Evolutionary conservation across 2,797 vertebrate genomes (phyloP), one percentile per base, ranked within the genome.

Genomic region (Harpagifer antarcticus): DNA sequence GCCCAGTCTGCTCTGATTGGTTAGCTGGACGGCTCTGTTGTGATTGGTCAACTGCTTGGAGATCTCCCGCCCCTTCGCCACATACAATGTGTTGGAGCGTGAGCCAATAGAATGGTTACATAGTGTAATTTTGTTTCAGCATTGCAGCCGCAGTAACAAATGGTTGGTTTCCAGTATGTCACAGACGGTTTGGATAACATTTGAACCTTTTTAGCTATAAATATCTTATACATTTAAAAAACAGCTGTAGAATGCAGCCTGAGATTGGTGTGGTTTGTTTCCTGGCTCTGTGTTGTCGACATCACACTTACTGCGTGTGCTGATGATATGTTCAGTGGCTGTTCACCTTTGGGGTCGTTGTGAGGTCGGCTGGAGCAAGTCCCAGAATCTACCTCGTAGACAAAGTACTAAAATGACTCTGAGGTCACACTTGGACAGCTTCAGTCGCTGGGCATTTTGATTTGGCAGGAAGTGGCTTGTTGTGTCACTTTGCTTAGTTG

Each of bases 371-470:
- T 68, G 68, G 33, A 74, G 33, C 14, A n/a, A 23, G 52, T 86
- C 70, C 81, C 76, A 72, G 55, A 74, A 50, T 77, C 17, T 37
- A 3, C 55, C 17, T 12, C 6, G 33, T 37, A 37, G 8, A 37
- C 8, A 37, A 2, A 2, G 5, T 12, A 58, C 23, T n/a, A 3
- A 13, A 11, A 12, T 19, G 5, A 15, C 10, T 37, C 37, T 60
- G 76, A 83, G 77, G 53, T 81, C 81, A 61, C 16, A 40, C 72
- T 48, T 72, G 66, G 76, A 68, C 70, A 13, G 69, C 53, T 66
- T 37, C 3, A 17, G 49, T 44, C 20, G 61, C 16, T 48, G 33
- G 58, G 68, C 59, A 11, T 77, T 65, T 67, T 5, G 42, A 65
- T 37, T 23, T 72, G 75, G 73, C 62, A 73, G 44, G 47, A 66